Conservation (phyloP, 2,797 vertebrate species). For the Rhincodon typus region DNA sequence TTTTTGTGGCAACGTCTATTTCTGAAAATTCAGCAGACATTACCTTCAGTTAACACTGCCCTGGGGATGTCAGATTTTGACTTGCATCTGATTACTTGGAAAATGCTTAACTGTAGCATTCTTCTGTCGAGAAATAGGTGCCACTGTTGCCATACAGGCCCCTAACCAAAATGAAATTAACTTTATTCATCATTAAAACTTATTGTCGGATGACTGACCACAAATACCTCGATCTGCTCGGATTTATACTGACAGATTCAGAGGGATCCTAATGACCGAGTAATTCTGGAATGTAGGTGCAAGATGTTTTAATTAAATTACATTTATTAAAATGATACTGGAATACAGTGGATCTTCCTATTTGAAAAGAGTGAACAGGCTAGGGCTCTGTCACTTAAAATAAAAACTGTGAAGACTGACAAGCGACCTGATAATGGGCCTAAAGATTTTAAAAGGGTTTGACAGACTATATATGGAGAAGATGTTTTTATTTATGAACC, state of each 20-base stretch:
- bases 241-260: constrained; percentile 29
- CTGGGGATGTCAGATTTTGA: neutral
- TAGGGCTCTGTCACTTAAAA: neutral
- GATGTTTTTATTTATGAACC: neutral
- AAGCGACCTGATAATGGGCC: neutral
- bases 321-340: neutral
- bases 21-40: neutral
- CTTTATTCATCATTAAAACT: neutral
- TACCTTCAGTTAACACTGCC: neutral
- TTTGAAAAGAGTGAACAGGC: neutral
- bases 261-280: constrained; percentile 4
- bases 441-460: neutral
- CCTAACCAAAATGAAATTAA: neutral
- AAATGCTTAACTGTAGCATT: neutral
- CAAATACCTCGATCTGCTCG: neutral
- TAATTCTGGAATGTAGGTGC: neutral
- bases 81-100: neutral
- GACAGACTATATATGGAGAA: neutral
- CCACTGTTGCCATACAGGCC: neutral
- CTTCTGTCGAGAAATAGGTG: neutral
- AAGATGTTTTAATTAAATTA: neutral
- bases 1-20: neutral
- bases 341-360: neutral
- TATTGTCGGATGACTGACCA: neutral
- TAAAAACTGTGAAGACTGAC: neutral